Evolutionary conservation across 1,140 invertebrate genomes (phyloP).

Genomic region (Aphidius ervi): DNA sequence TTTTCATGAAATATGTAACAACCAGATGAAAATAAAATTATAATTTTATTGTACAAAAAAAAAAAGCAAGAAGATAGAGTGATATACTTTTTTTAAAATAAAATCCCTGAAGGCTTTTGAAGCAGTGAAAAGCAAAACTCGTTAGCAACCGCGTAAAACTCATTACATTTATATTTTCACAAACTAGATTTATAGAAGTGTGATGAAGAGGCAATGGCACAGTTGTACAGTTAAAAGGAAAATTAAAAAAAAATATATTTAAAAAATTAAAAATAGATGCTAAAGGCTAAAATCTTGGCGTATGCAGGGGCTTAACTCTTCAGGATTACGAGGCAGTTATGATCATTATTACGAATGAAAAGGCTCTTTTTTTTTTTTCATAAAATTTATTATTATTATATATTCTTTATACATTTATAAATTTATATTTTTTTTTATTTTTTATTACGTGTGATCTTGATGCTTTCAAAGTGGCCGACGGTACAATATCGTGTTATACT

Average conservation of each 20-base stretch:
- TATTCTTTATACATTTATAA: no score
- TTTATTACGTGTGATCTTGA: neutral
- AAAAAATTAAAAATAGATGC: neutral
- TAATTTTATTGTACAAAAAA: neutral
- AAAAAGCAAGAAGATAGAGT: neutral
- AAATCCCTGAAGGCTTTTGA: neutral
- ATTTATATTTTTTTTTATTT: no score
- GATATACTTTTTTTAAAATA: neutral
- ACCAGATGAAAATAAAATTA: no score
- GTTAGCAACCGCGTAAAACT: slow-evolving; percentile 26
- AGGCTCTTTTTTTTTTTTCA: slow-evolving; percentile 5
- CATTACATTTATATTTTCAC: slow-evolving; percentile 25
- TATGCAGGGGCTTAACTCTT: slow-evolving; percentile 17
- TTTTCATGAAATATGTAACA: no score
- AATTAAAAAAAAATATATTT: neutral
- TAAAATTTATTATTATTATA: neutral
- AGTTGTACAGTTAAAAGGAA: neutral
- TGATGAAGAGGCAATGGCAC: slow-evolving; percentile 4
- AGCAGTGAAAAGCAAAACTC: slow-evolving; percentile 26
- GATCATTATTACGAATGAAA: slow-evolving; percentile 21
- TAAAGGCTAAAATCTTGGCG: slow-evolving; percentile 8
- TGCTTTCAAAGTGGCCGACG: slow-evolving; percentile 10
- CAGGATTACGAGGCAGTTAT: slow-evolving; percentile 18
- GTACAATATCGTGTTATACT: neutral
- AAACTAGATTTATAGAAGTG: slow-evolving; percentile 17